phyloP scores from a whole-genome alignment of 2,888 invertebrate genomes.

The Caradrina kadenii region DNA sequence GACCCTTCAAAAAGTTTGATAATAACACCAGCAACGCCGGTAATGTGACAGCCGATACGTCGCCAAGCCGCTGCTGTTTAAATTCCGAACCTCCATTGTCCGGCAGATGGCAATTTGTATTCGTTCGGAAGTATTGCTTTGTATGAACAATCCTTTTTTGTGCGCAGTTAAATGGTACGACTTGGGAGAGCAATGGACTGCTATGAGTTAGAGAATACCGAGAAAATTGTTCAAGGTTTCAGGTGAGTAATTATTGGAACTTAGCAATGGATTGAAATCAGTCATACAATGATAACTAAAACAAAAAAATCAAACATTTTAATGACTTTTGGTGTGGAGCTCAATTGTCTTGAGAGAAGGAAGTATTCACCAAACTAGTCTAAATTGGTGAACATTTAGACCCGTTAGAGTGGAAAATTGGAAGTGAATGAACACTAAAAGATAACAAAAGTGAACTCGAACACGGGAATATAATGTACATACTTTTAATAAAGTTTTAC shows the following conservation, averaged over 20 bases:
- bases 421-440: too few species aligned
- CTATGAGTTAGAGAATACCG: not conserved
- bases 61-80: slow-evolving; percentile 83
- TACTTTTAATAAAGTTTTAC: too few species aligned
- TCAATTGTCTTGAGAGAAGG: too few species aligned
- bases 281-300: not conserved
- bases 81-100: slow-evolving; percentile 78
- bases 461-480: not conserved
- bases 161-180: not conserved
- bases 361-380: too few species aligned
- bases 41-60: slow-evolving; percentile 91
- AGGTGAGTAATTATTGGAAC: too few species aligned
- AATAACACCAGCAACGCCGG: slow-evolving; percentile 84
- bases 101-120: slow-evolving; percentile 57
- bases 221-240: not conserved
- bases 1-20: slow-evolving; percentile 90
- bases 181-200: not conserved
- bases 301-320: too few species aligned
- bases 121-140: slow-evolving; percentile 44
- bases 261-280: not conserved
- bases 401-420: too few species aligned
- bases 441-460: not conserved
- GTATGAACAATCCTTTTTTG: slow-evolving; percentile 18
- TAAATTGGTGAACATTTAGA: too few species aligned
- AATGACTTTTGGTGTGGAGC: too few species aligned